These are phyloP conservation scores for Drosophila robusta DNA, from an alignment of 2,888 invertebrate genomes.

Conservation along the genomic window DNA sequence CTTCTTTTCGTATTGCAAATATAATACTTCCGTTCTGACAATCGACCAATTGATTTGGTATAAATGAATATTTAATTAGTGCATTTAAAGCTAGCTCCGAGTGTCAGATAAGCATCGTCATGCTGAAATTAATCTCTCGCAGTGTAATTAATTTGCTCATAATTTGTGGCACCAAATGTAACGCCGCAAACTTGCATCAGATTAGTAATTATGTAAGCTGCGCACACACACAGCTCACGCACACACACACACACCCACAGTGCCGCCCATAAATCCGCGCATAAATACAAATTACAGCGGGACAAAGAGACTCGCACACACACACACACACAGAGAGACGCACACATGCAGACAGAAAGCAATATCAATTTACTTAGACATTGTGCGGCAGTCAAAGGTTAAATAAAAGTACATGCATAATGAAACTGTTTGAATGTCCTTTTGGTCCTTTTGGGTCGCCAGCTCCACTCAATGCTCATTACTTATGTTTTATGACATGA, in stretches of 20 bases:
- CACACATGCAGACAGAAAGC: slow-evolving; percentile 13
- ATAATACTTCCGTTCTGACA: not conserved
- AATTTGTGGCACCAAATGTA: slow-evolving; percentile 56
- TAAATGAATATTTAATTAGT: slow-evolving; percentile 4
- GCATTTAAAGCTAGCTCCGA: slow-evolving; percentile 2
- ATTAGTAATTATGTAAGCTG: slow-evolving; percentile 73
- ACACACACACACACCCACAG: slow-evolving; percentile 17
- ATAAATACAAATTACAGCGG: slow-evolving; percentile 74
- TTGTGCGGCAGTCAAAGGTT: slow-evolving; percentile 68
- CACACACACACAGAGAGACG: not conserved
- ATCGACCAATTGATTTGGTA: not conserved
- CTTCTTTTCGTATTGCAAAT: too few species aligned
- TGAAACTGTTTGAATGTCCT: slow-evolving; percentile 51
- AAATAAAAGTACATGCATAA: slow-evolving; percentile 74
- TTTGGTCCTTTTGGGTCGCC: slow-evolving; percentile 4
- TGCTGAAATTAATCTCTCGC: slow-evolving; percentile 39
- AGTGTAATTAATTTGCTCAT: slow-evolving; percentile 69
- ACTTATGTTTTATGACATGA: slow-evolving; percentile 76
- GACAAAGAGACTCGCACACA: slow-evolving; percentile 25
- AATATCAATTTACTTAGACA: slow-evolving; percentile 71
- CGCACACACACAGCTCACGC: slow-evolving; percentile 16
- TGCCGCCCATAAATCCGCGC: slow-evolving; percentile 67
- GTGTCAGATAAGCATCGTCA: slow-evolving; percentile 19
- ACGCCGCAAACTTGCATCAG: slow-evolving; percentile 55
- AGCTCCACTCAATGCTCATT: slow-evolving; percentile 50